Percentiles rank a stretch among this genome's conserved stretches.
Conservation (phyloP, 2,113 vertebrate species). For the Trematocara zebra region DNA sequence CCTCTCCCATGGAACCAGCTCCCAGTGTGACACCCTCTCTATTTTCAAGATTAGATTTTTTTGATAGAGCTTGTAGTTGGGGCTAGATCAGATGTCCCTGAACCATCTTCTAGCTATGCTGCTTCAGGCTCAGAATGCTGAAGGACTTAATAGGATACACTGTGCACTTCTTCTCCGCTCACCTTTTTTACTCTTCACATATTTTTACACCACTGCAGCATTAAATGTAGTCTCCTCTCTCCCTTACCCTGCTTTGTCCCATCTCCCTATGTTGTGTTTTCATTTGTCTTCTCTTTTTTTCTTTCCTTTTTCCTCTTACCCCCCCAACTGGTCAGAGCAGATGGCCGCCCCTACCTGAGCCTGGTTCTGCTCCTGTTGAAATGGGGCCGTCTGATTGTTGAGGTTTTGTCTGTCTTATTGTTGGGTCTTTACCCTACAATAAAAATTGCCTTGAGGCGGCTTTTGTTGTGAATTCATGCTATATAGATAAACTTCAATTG, state of each 20-base stretch:
- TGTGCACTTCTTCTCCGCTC: background rate
- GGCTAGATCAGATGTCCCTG: background rate
- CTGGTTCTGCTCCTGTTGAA: background rate
- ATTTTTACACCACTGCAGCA: background rate
- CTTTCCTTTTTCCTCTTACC: background rate
- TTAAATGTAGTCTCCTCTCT: background rate
- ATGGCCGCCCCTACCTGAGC: background rate
- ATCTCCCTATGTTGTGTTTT: background rate
- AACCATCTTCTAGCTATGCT: background rate
- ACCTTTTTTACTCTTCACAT: background rate
- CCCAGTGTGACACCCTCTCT: background rate
- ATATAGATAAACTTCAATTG: background rate
- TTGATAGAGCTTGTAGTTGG: background rate
- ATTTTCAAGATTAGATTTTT: background rate
- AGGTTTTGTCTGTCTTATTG: background rate
- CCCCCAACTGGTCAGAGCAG: background rate
- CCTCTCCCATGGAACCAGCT: background rate
- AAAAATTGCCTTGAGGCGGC: background rate
- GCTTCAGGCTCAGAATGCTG: background rate
- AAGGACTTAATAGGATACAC: background rate
- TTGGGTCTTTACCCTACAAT: background rate
- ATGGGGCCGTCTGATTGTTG: background rate
- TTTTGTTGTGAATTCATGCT: background rate
- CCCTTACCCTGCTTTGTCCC: background rate
- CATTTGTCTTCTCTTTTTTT: background rate